phyloP scores from a whole-genome alignment of 2,113 vertebrate genomes.

The Psittacus erithacus region DNA sequence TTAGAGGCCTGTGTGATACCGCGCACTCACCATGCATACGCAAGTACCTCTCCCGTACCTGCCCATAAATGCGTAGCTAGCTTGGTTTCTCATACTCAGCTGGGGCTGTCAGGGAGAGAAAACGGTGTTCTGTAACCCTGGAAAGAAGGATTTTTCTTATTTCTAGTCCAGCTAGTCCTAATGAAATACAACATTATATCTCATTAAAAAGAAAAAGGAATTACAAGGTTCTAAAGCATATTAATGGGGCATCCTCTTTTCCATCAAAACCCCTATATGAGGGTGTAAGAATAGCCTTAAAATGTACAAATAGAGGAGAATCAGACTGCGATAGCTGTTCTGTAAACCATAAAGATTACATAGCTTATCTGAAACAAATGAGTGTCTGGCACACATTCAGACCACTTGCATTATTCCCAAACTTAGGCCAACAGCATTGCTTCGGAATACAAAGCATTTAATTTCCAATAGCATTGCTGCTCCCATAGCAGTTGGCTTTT shows the following conservation, averaged over 20 bases:
- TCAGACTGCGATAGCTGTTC: neutral
- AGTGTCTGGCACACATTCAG: neutral
- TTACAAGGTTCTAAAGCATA: neutral
- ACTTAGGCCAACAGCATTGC: neutral
- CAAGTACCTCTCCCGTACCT: neutral
- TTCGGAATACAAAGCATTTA: neutral
- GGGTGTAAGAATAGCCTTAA: neutral
- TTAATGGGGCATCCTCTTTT: neutral
- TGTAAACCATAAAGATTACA: neutral
- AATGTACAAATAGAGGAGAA: neutral
- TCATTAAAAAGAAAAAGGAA: neutral
- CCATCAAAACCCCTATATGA: neutral
- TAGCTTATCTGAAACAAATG: neutral
- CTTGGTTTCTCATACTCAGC: neutral
- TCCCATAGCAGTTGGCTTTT: neutral
- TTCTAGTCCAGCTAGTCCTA: neutral
- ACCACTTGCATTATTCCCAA: neutral
- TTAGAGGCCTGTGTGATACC: neutral
- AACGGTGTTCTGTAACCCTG: neutral
- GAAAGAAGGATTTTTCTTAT: neutral
- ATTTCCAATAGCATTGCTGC: neutral
- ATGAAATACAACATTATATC: neutral
- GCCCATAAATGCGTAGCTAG: neutral
- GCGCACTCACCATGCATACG: too few relatives aligned
- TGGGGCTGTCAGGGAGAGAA: neutral